A percentile compares a stretch with the other conserved stretches of the same genome.
Evolutionary conservation across 2,888 invertebrate species (phyloP).

Genomic region (Chloroclystis v-ata): DNA sequence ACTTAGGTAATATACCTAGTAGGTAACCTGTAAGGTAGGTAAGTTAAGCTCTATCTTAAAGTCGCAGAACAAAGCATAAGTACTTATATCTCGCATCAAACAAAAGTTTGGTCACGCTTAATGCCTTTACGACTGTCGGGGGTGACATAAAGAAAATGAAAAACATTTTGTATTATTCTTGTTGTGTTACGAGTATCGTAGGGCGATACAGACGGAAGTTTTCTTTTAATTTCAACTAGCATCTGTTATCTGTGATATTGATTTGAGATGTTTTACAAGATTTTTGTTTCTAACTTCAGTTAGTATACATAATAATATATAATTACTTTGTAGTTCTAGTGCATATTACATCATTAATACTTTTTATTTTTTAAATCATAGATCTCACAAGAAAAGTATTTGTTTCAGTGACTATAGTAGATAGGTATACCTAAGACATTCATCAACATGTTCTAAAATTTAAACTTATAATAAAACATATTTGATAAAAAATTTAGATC

Average conservation of each 20-base stretch:
- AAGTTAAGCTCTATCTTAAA: conserved; percentile 12
- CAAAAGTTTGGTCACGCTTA: conserved; percentile 90
- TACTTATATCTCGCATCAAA: conserved; percentile 75
- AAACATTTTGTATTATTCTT: conserved; percentile 84
- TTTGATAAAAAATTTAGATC: too few species aligned
- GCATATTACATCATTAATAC: too few species aligned
- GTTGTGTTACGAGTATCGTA: conserved; percentile 71
- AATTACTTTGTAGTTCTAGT: too few species aligned
- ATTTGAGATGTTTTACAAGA: too few species aligned
- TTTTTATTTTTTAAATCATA: too few species aligned
- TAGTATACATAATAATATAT: too few species aligned
- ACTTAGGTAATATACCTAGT: background rate
- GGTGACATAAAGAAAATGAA: conserved; percentile 94
- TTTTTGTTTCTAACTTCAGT: too few species aligned
- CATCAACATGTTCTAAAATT: too few species aligned
- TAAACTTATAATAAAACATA: too few species aligned
- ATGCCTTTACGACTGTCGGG: conserved; percentile 91
- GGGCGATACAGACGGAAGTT: conserved; percentile 42
- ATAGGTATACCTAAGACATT: too few species aligned
- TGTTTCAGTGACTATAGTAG: too few species aligned
- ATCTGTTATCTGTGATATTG: conserved; percentile 9
- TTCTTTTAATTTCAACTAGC: conserved; percentile 26
- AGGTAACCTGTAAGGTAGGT: background rate
- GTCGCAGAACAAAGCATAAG: conserved; percentile 38
- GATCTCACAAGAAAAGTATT: too few species aligned